Evolutionary conservation across 2,888 invertebrate species (phyloP).

Genomic region (Melanostoma mellinum): DNA sequence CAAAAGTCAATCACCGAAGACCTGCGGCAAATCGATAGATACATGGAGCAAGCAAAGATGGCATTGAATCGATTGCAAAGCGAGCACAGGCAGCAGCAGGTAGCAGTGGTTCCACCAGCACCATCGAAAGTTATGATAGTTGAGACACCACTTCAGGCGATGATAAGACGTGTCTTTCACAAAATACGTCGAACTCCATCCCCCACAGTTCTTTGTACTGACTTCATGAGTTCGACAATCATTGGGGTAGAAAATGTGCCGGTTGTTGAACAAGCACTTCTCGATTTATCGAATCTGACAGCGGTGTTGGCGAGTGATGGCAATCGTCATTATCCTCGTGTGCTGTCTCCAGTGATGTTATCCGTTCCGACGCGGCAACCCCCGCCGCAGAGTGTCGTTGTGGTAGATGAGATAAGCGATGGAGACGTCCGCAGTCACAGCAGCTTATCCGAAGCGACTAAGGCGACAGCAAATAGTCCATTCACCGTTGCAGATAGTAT

Average conservation of each 20-base stretch:
- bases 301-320: constrained; percentile 39
- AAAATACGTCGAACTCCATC: constrained; percentile 68
- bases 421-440: constrained; percentile 44
- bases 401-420: constrained; percentile 49
- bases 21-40: constrained; percentile 80
- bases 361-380: constrained; percentile 32
- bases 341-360: constrained; percentile 25
- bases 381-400: constrained; percentile 36
- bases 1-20: constrained; percentile 81
- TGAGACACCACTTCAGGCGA: constrained; percentile 78
- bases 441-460: constrained; percentile 57
- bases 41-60: constrained; percentile 80
- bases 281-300: constrained; percentile 78
- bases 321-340: constrained; percentile 5
- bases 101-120: constrained; percentile 7
- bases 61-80: constrained; percentile 76
- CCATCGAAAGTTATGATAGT: constrained; percentile 74
- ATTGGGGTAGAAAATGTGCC: constrained; percentile 79
- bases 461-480: constrained; percentile 54
- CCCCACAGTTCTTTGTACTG: constrained; percentile 20
- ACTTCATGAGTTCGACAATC: constrained; percentile 33
- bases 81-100: constrained; percentile 70
- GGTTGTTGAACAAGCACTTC: constrained; percentile 79
- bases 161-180: constrained; percentile 77
- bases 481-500: constrained; percentile 49